These are phyloP conservation scores for Anas bernieri DNA, from an alignment of 2,797 vertebrate species.

Conservation along the genomic window DNA sequence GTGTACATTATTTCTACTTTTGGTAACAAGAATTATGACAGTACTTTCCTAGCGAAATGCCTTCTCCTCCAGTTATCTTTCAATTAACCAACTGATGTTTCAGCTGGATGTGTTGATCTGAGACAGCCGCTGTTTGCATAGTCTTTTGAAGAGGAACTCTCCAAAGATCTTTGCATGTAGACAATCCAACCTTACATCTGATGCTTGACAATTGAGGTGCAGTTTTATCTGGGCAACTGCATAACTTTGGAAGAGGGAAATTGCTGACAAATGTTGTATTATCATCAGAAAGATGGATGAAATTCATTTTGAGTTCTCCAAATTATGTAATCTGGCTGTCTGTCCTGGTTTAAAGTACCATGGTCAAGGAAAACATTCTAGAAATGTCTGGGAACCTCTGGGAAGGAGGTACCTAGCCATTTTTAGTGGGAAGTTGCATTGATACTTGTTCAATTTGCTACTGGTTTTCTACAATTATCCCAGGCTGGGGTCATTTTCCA, in stretches of 20 bases:
- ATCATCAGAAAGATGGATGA: neutral
- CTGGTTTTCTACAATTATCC: neutral
- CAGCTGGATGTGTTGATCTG: too few species aligned
- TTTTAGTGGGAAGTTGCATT: neutral
- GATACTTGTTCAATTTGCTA: neutral
- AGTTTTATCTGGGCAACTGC: neutral
- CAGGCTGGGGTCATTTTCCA: neutral
- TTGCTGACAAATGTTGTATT: neutral
- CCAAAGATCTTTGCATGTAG: neutral
- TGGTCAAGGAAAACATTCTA: neutral
- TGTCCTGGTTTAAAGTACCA: too few species aligned
- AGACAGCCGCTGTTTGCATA: neutral
- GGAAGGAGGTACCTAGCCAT: neutral
- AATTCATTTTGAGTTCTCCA: too few species aligned
- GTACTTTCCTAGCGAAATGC: neutral
- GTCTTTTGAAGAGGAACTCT: neutral
- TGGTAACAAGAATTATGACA: neutral
- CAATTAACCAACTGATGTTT: neutral
- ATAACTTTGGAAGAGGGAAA: neutral
- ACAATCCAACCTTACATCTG: neutral
- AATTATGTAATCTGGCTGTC: too few species aligned
- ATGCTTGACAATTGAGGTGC: neutral
- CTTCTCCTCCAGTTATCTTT: too few species aligned
- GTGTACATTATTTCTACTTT: neutral
- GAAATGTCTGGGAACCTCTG: neutral